Base-by-base conservation (phyloP, 2,797 vertebrate genomes). In the Bradypodion pumilum region DNA sequence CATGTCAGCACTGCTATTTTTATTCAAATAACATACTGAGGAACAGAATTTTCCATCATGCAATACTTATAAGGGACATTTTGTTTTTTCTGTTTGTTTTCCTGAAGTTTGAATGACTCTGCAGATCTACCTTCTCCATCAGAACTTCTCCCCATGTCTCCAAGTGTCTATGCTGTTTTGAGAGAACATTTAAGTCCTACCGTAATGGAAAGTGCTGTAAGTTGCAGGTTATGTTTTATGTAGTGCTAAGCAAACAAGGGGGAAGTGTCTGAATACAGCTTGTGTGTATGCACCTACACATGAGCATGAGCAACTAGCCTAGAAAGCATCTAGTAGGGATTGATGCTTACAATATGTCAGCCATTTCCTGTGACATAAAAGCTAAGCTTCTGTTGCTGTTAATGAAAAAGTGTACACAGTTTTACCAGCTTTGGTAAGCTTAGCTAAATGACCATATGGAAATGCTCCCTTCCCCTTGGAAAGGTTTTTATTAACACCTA, bases 111-210 rank as follows among this genome's bases (percentile, higher is more conserved):
- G 68, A 97, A 89, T 88, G 95, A 95, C 92, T 95, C 96, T 1
- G 88, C 96, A 4, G 95, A 95, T 35, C 92, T 96, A 2, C 97
- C 95, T 80, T 98, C 95, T 83, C 98, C 98, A 82, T 97, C 97
- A 9, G 97, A 99, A 85, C 97, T 98, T 68, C 95, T 97, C 0
- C 98, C 98, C 2, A 98, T 99, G 97, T 98, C 98, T 89, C 98
- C 98, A 7, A 97, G 98, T 0, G 97, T 98, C 89, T 99, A 98
- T 27, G 96, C 98, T 77, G 97, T 98, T 94, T 96, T 99, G 93
- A 97, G 94, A 91, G 96, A 98, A 92, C 96, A 98, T 16, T 95
- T 99, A 83, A 98, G 97, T 78, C 96, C 96, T 42, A 96, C 97
- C 2, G 97, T 97, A 79, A 97, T 98, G 2, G 97, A 98, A 94